A percentile compares a stretch with the other conserved stretches of the same genome.
Conservation (phyloP, 30 jellyfish, hydroid and myxozoan species). For the Aurelia sp. region DNA sequence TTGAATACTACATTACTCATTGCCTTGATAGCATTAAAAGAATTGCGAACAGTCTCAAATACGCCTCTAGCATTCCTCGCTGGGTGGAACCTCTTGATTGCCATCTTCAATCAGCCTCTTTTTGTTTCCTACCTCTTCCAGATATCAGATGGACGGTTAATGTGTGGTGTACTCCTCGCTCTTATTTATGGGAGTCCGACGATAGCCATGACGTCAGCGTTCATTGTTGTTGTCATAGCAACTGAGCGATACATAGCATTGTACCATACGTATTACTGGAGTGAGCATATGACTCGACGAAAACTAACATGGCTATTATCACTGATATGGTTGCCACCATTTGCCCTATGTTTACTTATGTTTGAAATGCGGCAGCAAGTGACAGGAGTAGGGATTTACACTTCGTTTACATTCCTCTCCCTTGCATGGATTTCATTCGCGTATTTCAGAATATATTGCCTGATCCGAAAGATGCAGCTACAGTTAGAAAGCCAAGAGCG, state of each 20-base stretch:
- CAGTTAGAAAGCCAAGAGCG: constrained; percentile 9
- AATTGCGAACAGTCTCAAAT: constrained; percentile 24
- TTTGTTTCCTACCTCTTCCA: constrained; percentile 44
- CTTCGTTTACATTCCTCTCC: constrained; percentile 18
- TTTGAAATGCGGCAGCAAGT: constrained; percentile 16
- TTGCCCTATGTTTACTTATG: constrained; percentile 21
- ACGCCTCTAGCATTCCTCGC: constrained; percentile 50
- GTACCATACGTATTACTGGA: constrained; percentile 54
- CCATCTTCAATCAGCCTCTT: constrained; percentile 49
- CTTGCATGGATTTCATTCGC: constrained; percentile 29
- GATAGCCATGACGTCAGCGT: constrained; percentile 48
- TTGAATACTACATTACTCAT: constrained; percentile 36
- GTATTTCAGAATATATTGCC: constrained; percentile 39
- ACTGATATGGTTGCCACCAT: constrained; percentile 44
- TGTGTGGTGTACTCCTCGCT: constrained; percentile 19
- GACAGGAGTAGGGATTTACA: constrained; percentile 22
- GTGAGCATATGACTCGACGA: constrained; percentile 26
- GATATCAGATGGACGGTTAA: not conserved
- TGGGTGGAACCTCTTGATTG: constrained; percentile 48
- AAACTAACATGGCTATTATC: constrained; percentile 30
- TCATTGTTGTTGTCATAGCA: constrained; percentile 45
- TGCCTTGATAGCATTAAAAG: constrained; percentile 23
- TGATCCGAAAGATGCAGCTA: constrained; percentile 33
- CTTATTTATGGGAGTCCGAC: constrained; percentile 20
- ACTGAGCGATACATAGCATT: constrained; percentile 58